Conservation (phyloP, 2,888 invertebrate species). For the Ectemnius continuus region DNA sequence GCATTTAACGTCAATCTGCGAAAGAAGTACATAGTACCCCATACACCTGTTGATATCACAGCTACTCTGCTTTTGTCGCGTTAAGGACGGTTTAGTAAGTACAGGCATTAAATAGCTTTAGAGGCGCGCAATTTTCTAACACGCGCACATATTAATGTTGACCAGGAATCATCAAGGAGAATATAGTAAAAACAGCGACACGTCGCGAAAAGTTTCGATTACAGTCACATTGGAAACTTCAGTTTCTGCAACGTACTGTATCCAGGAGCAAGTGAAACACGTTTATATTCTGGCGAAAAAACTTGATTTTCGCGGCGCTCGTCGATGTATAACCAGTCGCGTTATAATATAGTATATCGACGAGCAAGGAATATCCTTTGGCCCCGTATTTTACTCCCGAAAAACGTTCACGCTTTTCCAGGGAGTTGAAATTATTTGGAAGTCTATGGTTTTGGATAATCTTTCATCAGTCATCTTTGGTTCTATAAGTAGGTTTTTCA, state of each 20-base stretch:
- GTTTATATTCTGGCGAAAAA: constrained; percentile 31
- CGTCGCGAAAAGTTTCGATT: constrained; percentile 48
- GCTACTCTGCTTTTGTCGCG: constrained; percentile 70
- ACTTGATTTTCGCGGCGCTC: constrained; percentile 52
- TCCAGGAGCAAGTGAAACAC: constrained; percentile 33
- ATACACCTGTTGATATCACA: constrained; percentile 76
- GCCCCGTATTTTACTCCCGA: constrained; percentile 48
- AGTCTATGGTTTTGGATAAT: no score
- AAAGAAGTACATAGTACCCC: constrained; percentile 58
- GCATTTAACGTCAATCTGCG: constrained; percentile 37
- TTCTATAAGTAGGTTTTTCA: no score
- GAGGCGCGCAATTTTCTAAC: constrained; percentile 27
- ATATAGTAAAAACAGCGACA: constrained; percentile 26
- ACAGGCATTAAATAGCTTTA: constrained; percentile 49
- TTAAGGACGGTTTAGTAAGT: constrained; percentile 50
- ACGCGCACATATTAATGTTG: constrained; percentile 45
- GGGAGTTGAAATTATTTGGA: no score
- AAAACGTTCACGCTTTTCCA: constrained; percentile 35
- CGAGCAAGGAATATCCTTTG: constrained; percentile 57
- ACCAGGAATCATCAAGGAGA: constrained; percentile 58
- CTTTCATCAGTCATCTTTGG: no score
- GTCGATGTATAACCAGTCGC: constrained; percentile 13
- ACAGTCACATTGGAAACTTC: constrained; percentile 74
- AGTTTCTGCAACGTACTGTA: constrained; percentile 75
- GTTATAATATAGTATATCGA: constrained; percentile 22